A percentile compares a stretch with the other conserved stretches of the same genome.
Conservation (phyloP, 2,797 vertebrate genomes). For the Poeciliopsis presidionis region DNA sequence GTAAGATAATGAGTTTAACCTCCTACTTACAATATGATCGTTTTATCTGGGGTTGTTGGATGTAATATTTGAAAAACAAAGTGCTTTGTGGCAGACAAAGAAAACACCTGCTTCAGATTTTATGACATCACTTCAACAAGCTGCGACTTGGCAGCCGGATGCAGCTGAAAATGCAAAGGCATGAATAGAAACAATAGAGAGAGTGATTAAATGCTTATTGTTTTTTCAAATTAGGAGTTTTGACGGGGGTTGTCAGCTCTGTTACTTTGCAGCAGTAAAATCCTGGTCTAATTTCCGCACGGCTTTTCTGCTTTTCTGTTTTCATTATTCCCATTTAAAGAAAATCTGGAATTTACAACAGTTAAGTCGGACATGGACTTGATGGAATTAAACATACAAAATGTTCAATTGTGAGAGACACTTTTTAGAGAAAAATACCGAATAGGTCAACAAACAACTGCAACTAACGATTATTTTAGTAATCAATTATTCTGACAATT, state of each 20-base stretch:
- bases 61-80: constrained; percentile 36
- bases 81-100: constrained; percentile 57
- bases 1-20: constrained; percentile 37
- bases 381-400: background rate
- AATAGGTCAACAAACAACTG: background rate
- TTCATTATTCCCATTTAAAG: background rate
- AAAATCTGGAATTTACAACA: background rate
- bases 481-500: no score
- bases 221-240: background rate
- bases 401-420: background rate
- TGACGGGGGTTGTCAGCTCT: background rate
- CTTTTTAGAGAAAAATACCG: background rate
- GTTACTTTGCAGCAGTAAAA: background rate
- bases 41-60: constrained; percentile 51
- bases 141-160: constrained; percentile 23
- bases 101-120: constrained; percentile 69
- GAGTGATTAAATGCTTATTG: constrained; percentile 2
- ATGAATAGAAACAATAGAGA: background rate
- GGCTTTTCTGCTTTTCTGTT: background rate
- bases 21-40: constrained; percentile 49
- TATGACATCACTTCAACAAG: constrained; percentile 53
- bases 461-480: no score
- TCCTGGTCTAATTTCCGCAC: background rate
- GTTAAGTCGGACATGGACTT: background rate
- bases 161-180: background rate